These are phyloP conservation scores for Tethea ocularis DNA, from an alignment of 2,888 invertebrate species.

Conservation along the genomic window DNA sequence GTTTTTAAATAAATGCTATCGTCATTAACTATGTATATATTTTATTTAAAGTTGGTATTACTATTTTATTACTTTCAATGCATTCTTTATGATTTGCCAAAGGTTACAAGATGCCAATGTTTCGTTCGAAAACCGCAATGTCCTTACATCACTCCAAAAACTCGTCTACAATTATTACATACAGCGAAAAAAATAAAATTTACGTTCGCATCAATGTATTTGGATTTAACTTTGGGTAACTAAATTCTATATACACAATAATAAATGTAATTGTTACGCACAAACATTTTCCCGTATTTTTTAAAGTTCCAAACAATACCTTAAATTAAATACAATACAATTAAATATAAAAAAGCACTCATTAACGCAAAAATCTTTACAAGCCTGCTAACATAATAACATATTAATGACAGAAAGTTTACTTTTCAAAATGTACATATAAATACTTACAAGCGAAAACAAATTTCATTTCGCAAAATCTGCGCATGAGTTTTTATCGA, in stretches of 20 bases:
- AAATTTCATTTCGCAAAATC: constrained; percentile 45
- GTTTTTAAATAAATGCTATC: neutral
- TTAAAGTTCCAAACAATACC: constrained; percentile 41
- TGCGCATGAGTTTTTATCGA: constrained; percentile 24
- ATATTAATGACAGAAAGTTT: constrained; percentile 48
- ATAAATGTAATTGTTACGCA: constrained; percentile 53
- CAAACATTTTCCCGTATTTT: constrained; percentile 45
- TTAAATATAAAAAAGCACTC: constrained; percentile 52
- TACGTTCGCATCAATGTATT: constrained; percentile 69
- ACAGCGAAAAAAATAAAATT: constrained; percentile 54
- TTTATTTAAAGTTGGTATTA: neutral
- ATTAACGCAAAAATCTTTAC: constrained; percentile 66
- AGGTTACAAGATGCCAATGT: neutral
- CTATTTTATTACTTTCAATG: neutral
- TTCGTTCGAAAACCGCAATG: constrained; percentile 59
- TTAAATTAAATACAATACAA: constrained; percentile 40
- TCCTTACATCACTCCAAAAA: constrained; percentile 47
- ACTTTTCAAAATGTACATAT: constrained; percentile 80
- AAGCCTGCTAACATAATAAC: constrained; percentile 66
- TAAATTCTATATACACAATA: constrained; percentile 79
- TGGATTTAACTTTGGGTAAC: constrained; percentile 78
- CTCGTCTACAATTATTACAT: constrained; percentile 55
- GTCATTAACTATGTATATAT: neutral
- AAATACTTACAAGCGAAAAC: constrained; percentile 76
- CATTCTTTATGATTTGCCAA: neutral